These are phyloP conservation scores for Nebria ingens DNA, from an alignment of 1,140 invertebrate species.

Conservation along the genomic window DNA sequence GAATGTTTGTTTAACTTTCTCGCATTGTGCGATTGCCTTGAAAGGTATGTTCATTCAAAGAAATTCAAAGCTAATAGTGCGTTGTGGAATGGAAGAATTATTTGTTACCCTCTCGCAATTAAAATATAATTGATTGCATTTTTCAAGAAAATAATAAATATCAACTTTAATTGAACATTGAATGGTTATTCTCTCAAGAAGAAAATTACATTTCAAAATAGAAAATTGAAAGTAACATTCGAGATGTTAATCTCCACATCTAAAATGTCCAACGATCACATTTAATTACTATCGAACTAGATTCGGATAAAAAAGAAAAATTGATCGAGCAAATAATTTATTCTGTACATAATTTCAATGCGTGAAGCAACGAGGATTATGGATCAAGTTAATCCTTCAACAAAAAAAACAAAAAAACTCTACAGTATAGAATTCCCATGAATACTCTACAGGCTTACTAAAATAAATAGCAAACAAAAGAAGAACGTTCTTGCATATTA, in stretches of 20 bases:
- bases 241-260: neutral
- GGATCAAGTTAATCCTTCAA: conserved; percentile 3
- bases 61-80: too few species aligned
- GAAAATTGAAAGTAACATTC: neutral
- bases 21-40: too few species aligned
- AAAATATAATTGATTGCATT: too few species aligned
- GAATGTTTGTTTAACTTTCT: too few species aligned
- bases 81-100: too few species aligned
- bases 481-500: conserved; percentile 1
- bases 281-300: neutral
- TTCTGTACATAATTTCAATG: conserved; percentile 4
- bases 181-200: neutral
- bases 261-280: neutral
- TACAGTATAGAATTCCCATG: conserved; percentile 3
- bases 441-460: conserved; percentile 7
- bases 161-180: too few species aligned
- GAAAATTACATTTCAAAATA: neutral
- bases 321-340: conserved; percentile 2
- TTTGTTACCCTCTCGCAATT: too few species aligned
- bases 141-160: too few species aligned
- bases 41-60: too few species aligned
- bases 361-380: conserved; percentile 6
- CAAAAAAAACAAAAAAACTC: neutral
- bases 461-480: conserved; percentile 7
- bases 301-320: neutral